Evolutionary conservation across 2,888 invertebrate species (phyloP).

Genomic region (Philonicus albiceps): DNA sequence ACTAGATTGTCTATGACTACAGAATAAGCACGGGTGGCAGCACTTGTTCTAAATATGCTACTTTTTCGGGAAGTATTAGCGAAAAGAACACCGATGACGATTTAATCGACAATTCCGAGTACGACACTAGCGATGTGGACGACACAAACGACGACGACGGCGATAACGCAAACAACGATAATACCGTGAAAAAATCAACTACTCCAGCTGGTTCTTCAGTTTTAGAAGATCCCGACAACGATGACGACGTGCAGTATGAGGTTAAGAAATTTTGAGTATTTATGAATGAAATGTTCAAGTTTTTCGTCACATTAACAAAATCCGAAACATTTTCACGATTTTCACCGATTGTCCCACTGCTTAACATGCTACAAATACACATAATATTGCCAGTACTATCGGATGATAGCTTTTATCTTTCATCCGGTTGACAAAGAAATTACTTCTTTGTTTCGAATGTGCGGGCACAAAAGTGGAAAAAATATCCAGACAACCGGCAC

Average conservation of each 20-base stretch:
- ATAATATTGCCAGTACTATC: conserved; percentile 39
- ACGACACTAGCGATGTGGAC: conserved; percentile 31
- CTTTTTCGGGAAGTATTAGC: neutral
- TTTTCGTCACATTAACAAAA: conserved; percentile 48
- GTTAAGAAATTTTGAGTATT: neutral
- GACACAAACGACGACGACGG: neutral
- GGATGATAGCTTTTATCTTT: conserved; percentile 28
- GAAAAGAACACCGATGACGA: neutral
- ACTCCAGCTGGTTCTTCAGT: neutral
- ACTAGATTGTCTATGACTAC: neutral
- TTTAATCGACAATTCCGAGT: neutral
- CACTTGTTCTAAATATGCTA: neutral
- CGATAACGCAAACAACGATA: neutral
- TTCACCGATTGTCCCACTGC: conserved; percentile 15
- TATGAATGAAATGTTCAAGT: neutral
- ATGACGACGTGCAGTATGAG: neutral
- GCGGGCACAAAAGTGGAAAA: neutral
- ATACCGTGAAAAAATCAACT: neutral
- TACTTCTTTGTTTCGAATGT: neutral
- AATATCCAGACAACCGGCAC: neutral
- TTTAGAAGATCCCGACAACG: neutral
- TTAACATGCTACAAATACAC: conserved; percentile 45
- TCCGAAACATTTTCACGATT: conserved; percentile 46
- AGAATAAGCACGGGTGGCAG: neutral
- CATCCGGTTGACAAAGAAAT: conserved; percentile 10